phyloP scores from a whole-genome alignment of 2,113 vertebrate species.

The Cisticola juncidis region DNA sequence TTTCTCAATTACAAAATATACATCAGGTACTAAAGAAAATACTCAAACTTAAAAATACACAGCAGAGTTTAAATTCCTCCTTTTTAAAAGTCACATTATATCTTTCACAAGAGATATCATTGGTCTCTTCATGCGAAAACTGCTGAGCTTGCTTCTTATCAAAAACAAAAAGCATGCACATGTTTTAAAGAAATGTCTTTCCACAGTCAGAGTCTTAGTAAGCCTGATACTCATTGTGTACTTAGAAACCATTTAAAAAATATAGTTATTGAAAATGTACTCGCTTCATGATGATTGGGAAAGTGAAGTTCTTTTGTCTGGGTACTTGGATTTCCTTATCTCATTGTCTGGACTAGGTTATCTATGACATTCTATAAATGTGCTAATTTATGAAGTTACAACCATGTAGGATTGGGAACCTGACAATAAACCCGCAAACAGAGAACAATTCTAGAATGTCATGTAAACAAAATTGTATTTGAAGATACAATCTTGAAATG shows the following conservation, averaged over 20 bases:
- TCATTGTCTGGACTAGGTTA: neutral
- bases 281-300: neutral
- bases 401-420: neutral
- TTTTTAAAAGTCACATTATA: neutral
- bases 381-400: neutral
- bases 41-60: neutral
- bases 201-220: neutral
- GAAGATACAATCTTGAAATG: neutral
- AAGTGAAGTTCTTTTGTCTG: neutral
- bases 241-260: neutral
- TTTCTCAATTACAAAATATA: slow-evolving; percentile 54
- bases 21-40: slow-evolving; percentile 3
- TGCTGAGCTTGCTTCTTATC: neutral
- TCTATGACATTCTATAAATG: neutral
- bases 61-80: neutral
- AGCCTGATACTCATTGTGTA: neutral
- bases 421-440: neutral
- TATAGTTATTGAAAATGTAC: neutral
- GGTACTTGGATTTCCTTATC: neutral
- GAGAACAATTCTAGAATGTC: neutral
- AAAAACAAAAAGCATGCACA: neutral
- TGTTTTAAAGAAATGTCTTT: neutral
- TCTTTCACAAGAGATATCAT: neutral
- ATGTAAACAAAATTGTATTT: neutral
- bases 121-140: neutral